These are phyloP conservation scores for Meloe dianella DNA, from an alignment of 2,888 invertebrate species.

Conservation along the genomic window DNA sequence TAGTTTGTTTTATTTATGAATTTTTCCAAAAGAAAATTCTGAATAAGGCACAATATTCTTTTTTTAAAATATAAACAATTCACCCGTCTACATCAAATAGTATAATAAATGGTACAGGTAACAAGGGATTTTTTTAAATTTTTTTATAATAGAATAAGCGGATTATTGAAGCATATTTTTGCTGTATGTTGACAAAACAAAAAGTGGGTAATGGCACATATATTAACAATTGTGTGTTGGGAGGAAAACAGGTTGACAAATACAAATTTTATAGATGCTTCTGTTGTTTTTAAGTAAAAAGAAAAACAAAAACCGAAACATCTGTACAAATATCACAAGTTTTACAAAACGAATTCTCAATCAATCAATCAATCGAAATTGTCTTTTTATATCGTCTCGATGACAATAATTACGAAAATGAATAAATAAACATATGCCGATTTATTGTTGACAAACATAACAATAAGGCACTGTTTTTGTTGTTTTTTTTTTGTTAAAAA, in stretches of 20 bases:
- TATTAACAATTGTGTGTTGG: constrained; percentile 12
- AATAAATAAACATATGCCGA: constrained; percentile 48
- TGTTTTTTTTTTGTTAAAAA: neutral
- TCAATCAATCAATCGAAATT: too few relatives aligned
- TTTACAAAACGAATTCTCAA: constrained; percentile 37
- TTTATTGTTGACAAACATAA: constrained; percentile 44
- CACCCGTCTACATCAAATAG: constrained; percentile 26
- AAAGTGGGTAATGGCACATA: constrained; percentile 49
- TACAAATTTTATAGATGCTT: constrained; percentile 34
- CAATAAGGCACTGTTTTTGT: constrained; percentile 53
- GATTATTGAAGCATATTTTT: constrained; percentile 11
- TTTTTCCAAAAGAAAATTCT: constrained; percentile 23
- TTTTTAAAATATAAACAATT: constrained; percentile 40
- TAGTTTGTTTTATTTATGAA: constrained; percentile 25
- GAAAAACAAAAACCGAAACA: too few relatives aligned
- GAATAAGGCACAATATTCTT: constrained; percentile 53
- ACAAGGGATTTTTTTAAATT: constrained; percentile 26
- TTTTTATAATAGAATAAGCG: constrained; percentile 19
- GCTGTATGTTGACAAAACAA: constrained; percentile 29
- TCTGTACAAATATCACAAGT: constrained; percentile 46
- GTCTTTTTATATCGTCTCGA: constrained; percentile 37
- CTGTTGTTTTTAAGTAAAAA: too few relatives aligned
- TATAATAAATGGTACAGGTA: constrained; percentile 44
- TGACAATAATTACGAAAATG: neutral
- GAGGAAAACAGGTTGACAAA: neutral